Evolutionary conservation across 2,888 invertebrate species (phyloP), one percentile per base, ranked within the genome.

Genomic region (Ormyrus nitidulus): DNA sequence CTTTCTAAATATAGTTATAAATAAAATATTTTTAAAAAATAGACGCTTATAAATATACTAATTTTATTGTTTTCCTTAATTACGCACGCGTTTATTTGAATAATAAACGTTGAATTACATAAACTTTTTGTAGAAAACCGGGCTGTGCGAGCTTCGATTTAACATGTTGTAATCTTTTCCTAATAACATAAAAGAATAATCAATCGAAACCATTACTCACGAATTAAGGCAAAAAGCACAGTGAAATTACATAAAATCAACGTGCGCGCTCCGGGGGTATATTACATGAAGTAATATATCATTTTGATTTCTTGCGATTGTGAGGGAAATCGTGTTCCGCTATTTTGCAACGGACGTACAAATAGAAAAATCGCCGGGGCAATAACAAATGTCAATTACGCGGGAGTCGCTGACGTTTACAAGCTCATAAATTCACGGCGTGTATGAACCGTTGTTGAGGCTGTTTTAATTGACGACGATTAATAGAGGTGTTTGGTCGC

Each of bases 311-410:
- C 51, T 51, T 13, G 56, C 54, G 19, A 69, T 66, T 62, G 62
- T 19, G 11, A 71, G 61, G 54, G 61, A 76, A 72, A 76, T 68
- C 56, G 49, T 62, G 76, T 80, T 80, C 62, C 66, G 66, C 11
- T 72, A 71, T 80, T 76, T 72, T n/a, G 59, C 61, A 80, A 71
- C 7, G 11, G 19, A 68, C 44, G 34, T 11, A 53, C 19, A 51
- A 49, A 51, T 46, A 66, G 59, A 80, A 76, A 80, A 76, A 80
- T 62, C 34, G 7, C 62, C 10, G 34, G 46, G 46, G 44, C 44
- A 75, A 76, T 80, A 80, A 76, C 66, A 65, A 75, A 65, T 66
- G 54, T 66, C 70, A 79, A 76, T 80, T 80, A 62, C 34, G 51
- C 53, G n/a, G 54, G 68, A 62, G 46, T 8, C 54, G 44, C 51